These are phyloP conservation scores for Molossus alvarezi DNA, from an alignment of 2,797 vertebrate genomes.

Conservation along the genomic window DNA sequence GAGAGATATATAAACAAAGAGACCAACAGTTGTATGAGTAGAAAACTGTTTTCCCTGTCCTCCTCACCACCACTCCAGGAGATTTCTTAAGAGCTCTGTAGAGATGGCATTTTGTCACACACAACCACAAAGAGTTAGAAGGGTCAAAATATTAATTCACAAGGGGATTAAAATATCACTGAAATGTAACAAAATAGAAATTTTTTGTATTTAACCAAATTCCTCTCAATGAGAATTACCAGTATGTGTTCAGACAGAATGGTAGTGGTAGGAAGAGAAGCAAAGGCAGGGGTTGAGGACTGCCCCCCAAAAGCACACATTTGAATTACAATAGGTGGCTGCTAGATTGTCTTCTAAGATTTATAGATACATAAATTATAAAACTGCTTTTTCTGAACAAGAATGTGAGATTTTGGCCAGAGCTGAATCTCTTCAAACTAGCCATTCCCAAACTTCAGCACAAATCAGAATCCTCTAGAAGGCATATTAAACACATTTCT, in stretches of 20 bases:
- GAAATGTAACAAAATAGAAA: conserved; percentile 41
- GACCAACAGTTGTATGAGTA: not conserved
- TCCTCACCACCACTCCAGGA: not conserved
- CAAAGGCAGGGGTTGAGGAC: not conserved
- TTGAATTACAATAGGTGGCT: not conserved
- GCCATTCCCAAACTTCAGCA: not conserved
- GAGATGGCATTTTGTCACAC: not conserved
- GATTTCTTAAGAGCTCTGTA: not conserved
- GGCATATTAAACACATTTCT: not conserved
- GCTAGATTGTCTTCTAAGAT: not conserved
- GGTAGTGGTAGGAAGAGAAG: not conserved
- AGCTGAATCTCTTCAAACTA: not conserved
- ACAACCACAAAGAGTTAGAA: not conserved
- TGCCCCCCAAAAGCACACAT: not conserved
- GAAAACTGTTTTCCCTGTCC: not conserved
- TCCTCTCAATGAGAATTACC: not conserved
- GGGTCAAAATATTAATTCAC: not conserved
- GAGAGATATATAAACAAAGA: not conserved
- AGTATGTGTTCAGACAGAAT: not conserved
- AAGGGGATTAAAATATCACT: not conserved
- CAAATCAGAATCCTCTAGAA: not conserved
- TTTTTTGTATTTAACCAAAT: not conserved
- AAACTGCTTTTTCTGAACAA: not conserved
- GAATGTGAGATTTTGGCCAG: not conserved
- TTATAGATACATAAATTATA: not conserved